A percentile compares a stretch with the other conserved stretches of the same genome.
These are phyloP conservation scores for Antechinus flavipes DNA, from an alignment of 2,113 vertebrate species.

Conservation along the genomic window DNA sequence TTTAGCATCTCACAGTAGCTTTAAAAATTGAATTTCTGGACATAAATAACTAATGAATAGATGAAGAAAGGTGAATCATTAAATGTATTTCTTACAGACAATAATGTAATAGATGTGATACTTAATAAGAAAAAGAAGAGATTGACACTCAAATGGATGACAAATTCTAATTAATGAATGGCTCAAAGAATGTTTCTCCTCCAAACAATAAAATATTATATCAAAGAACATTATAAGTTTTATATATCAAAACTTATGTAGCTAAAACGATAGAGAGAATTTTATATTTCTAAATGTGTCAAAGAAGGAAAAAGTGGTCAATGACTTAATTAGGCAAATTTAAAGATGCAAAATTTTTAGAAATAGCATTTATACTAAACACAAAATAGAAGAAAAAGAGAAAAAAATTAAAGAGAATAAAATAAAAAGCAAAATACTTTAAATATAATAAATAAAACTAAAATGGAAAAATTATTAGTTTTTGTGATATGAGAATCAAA, in stretches of 20 bases:
- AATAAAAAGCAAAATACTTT: no score
- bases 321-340: no score
- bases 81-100: not conserved
- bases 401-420: no score
- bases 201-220: not conserved
- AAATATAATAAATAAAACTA: no score
- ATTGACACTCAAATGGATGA: not conserved
- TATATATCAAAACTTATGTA: not conserved
- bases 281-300: no score
- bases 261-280: not conserved
- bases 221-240: not conserved
- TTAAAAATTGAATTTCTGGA: not conserved
- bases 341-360: no score
- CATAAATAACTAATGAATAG: not conserved
- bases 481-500: no score
- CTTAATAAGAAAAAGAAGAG: not conserved
- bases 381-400: no score
- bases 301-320: no score
- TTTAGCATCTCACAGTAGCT: not conserved
- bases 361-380: no score
- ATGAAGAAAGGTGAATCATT: not conserved
- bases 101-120: not conserved
- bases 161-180: not conserved
- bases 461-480: no score
- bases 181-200: not conserved